Evolutionary conservation across 2,113 vertebrate genomes (phyloP).

Genomic region (Cyphomyrus discorhynchus): DNA sequence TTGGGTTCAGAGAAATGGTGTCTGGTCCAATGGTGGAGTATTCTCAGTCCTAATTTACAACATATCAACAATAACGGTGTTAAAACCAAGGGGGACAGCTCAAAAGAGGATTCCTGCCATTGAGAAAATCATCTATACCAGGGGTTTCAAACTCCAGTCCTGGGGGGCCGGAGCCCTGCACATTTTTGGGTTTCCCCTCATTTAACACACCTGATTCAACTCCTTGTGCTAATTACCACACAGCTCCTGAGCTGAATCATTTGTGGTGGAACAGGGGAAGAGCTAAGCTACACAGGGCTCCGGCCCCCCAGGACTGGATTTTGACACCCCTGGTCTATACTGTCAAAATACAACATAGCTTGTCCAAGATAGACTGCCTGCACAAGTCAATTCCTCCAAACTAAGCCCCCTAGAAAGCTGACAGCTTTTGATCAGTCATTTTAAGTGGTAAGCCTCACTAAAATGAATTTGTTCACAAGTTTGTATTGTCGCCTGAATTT

Average conservation of each 20-base stretch:
- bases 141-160: too few species aligned
- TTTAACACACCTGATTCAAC: too few species aligned
- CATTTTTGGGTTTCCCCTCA: too few species aligned
- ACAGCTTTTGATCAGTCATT: background rate
- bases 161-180: too few species aligned
- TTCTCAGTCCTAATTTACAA: background rate
- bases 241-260: too few species aligned
- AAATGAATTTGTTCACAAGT: background rate
- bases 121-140: background rate
- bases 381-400: background rate
- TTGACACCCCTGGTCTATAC: background rate
- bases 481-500: background rate
- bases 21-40: background rate
- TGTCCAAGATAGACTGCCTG: background rate
- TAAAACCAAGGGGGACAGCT: background rate
- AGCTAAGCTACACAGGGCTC: too few species aligned
- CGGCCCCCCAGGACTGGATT: too few species aligned
- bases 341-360: background rate
- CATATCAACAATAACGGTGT: background rate
- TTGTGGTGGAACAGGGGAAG: too few species aligned
- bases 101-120: background rate
- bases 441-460: background rate
- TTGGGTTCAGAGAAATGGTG: background rate
- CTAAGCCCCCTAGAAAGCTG: background rate
- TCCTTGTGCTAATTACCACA: too few species aligned